These are phyloP conservation scores for Catharus bicknelli DNA, from an alignment of 2,113 vertebrate species.

Conservation along the genomic window DNA sequence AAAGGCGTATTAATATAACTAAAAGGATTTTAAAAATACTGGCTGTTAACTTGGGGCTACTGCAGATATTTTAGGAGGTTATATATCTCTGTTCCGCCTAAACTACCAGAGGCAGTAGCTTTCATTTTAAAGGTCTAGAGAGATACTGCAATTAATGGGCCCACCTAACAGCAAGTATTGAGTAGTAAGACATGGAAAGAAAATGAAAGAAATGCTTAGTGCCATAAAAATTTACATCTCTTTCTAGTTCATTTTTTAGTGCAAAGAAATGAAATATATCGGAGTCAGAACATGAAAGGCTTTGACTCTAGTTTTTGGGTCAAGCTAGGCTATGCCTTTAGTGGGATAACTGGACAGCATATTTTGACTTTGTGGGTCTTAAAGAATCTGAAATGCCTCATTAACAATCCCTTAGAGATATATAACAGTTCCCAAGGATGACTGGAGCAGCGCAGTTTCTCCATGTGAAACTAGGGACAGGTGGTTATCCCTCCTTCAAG, in stretches of 20 bases:
- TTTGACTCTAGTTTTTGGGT: background rate
- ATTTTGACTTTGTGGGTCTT: background rate
- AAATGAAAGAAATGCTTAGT: slow-evolving; percentile 13
- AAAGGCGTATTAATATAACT: slow-evolving; percentile 37
- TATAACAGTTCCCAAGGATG: background rate
- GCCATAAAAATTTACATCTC: slow-evolving; percentile 24
- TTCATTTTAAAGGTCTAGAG: slow-evolving; percentile 54
- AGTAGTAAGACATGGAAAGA: slow-evolving; percentile 17
- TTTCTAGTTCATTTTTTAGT: slow-evolving; percentile 23
- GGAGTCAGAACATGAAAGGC: background rate
- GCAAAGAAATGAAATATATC: slow-evolving; percentile 5
- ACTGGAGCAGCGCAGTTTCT: background rate
- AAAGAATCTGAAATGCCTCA: background rate
- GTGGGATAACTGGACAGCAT: background rate
- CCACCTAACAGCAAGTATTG: slow-evolving; percentile 23
- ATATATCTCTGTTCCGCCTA: slow-evolving; percentile 45
- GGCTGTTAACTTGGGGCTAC: slow-evolving; percentile 40
- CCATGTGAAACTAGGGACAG: background rate
- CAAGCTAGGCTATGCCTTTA: background rate
- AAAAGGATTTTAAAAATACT: slow-evolving; percentile 64
- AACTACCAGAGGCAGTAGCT: slow-evolving; percentile 39
- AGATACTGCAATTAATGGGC: slow-evolving; percentile 42
- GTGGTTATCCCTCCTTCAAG: background rate
- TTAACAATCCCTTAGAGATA: background rate
- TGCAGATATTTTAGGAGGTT: slow-evolving; percentile 47